Percentiles rank a stretch among this genome's conserved stretches.
Evolutionary conservation across 2,113 vertebrate genomes (phyloP).

Genomic region (Phylloscopus whistleri): DNA sequence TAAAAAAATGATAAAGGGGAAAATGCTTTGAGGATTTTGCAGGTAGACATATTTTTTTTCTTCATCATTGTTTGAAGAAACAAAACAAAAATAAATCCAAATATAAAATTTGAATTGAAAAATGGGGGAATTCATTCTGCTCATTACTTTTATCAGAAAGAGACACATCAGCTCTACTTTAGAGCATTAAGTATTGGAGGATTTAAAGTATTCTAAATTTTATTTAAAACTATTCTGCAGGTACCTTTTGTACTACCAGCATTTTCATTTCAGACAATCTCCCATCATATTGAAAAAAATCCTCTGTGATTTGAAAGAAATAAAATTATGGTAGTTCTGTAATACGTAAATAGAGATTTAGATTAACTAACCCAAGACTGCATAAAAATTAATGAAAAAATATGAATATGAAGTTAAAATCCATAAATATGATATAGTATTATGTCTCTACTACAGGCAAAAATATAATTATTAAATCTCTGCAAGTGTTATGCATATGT

Average conservation of each 20-base stretch:
- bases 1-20: neutral
- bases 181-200: neutral
- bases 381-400: neutral
- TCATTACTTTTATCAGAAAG: neutral
- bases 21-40: neutral
- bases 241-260: neutral
- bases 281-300: neutral
- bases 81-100: neutral
- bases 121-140: rapidly evolving
- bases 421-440: neutral
- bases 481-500: neutral
- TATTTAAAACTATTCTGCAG: neutral
- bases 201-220: neutral
- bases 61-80: neutral
- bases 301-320: neutral
- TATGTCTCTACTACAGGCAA: neutral
- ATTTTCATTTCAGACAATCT: neutral
- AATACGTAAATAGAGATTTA: neutral
- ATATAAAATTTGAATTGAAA: neutral
- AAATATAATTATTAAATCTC: neutral
- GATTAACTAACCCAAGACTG: neutral
- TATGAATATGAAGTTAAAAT: neutral
- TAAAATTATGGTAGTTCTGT: neutral
- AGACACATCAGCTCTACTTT: neutral
- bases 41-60: neutral